Conservation (phyloP, 2,113 vertebrate species). For the Gymnogyps californianus region DNA sequence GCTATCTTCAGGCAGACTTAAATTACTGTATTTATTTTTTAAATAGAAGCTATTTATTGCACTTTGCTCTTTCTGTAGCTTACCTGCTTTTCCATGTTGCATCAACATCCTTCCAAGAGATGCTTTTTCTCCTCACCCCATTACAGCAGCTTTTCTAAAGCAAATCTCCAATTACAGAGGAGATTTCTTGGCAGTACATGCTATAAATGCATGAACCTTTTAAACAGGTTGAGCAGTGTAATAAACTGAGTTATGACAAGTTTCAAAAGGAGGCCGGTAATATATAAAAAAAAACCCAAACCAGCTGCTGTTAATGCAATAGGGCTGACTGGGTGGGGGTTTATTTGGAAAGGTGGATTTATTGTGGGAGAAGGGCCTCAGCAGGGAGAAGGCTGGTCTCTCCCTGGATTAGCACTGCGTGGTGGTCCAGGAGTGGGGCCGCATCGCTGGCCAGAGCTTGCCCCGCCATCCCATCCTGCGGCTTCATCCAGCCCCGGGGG, state of each 20-base stretch:
- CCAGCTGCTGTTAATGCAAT: not conserved
- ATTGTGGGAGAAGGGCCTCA: not conserved
- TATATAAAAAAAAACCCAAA: not conserved
- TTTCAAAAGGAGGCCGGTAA: not conserved
- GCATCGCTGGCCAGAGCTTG: accelerated
- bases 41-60: not conserved
- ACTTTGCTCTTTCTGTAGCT: slow-evolving; percentile 7
- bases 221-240: not conserved
- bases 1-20: not conserved
- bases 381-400: not conserved
- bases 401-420: not conserved
- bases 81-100: not conserved
- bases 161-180: not conserved
- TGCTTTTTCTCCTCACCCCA: not conserved
- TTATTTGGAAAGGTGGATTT: not conserved
- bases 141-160: not conserved
- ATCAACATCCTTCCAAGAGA: not conserved
- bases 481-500: accelerated
- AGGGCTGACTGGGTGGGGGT: not conserved
- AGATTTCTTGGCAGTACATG: not conserved
- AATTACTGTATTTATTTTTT: not conserved
- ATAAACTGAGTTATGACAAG: not conserved
- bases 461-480: accelerated
- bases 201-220: not conserved
- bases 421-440: not conserved